phyloP scores from a whole-genome alignment of 2,113 vertebrate species.

The Channa argus region DNA sequence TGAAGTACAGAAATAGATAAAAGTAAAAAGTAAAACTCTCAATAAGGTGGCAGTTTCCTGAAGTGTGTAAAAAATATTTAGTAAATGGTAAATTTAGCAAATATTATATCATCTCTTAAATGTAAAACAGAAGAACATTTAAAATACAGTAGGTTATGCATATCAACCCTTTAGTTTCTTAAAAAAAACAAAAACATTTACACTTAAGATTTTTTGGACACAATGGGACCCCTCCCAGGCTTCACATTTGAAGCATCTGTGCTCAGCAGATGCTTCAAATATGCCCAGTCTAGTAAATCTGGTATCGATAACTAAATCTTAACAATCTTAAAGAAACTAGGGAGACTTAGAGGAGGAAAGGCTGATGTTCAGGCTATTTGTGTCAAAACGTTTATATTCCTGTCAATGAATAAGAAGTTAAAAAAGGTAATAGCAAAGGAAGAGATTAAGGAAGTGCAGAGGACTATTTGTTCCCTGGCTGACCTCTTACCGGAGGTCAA shows the following conservation, averaged over 20 bases:
- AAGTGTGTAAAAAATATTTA: neutral
- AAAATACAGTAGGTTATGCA: neutral
- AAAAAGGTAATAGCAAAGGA: neutral
- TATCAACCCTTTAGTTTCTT: neutral
- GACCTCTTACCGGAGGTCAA: constrained; percentile 91
- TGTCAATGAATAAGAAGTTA: constrained; percentile 2
- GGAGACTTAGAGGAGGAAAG: neutral
- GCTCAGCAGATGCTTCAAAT: too few species aligned
- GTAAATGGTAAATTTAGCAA: neutral
- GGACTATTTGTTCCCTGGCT: constrained; percentile 8
- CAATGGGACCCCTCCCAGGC: too few species aligned
- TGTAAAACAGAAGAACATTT: neutral
- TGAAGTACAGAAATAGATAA: too few species aligned
- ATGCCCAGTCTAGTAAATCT: constrained; percentile 30
- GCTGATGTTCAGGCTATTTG: constrained; percentile 16
- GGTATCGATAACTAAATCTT: constrained; percentile 41
- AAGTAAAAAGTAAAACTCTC: too few species aligned
- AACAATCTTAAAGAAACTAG: neutral
- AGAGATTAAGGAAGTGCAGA: neutral
- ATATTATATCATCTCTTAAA: neutral
- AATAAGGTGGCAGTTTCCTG: neutral
- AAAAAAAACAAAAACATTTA: too few species aligned
- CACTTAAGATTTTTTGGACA: too few species aligned
- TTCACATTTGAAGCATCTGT: constrained; percentile 1
- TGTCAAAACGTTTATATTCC: constrained; percentile 25